Conservation (phyloP, 2,797 vertebrate genomes). For the Neosilurus mollespiculum region DNA sequence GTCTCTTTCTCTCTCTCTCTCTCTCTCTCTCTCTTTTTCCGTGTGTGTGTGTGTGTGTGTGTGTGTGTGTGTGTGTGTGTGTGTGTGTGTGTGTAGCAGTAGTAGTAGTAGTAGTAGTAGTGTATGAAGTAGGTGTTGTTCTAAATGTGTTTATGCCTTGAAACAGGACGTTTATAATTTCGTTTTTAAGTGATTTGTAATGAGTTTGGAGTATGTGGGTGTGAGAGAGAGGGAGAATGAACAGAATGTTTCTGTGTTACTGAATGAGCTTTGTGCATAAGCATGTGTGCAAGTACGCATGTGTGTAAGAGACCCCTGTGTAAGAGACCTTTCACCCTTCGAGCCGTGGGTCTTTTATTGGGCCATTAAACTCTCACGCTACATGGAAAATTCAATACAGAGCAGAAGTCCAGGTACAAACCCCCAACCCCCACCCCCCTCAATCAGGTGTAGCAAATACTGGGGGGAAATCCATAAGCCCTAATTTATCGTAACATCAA, state of each 20-base stretch:
- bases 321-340: constrained; percentile 17
- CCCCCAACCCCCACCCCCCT: constrained; percentile 1
- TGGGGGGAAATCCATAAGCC: not conserved
- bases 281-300: not conserved
- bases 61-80: too few relatives aligned
- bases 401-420: constrained; percentile 16
- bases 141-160: not conserved
- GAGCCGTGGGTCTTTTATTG: constrained; percentile 36
- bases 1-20: not conserved
- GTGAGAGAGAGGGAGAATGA: not conserved
- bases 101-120: too few relatives aligned
- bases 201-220: not conserved
- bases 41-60: not conserved
- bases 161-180: not conserved
- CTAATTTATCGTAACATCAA: not conserved
- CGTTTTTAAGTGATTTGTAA: not conserved
- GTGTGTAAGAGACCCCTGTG: not conserved
- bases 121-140: not conserved
- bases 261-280: not conserved
- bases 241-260: not conserved
- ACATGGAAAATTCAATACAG: constrained; percentile 27
- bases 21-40: not conserved
- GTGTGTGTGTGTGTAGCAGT: too few relatives aligned
- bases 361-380: constrained; percentile 24
- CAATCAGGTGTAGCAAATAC: not conserved